Evolutionary conservation across 1,140 invertebrate genomes (phyloP).

Genomic region (Procambarus virginalis): DNA sequence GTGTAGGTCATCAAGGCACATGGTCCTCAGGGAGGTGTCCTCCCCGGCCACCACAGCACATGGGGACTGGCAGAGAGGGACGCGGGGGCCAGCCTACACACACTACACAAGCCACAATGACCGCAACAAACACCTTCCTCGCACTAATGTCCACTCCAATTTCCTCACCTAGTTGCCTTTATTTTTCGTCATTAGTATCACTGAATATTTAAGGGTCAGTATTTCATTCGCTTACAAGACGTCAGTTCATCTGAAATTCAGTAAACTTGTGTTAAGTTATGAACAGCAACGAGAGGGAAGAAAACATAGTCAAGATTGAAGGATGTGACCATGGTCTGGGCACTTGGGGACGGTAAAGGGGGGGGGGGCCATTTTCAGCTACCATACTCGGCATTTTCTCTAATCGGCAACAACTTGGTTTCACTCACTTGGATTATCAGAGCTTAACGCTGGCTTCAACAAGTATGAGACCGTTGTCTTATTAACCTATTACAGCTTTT

Average conservation of each 20-base stretch:
- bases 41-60: slow-evolving; percentile 25
- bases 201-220: background rate
- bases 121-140: slow-evolving; percentile 1
- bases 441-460: too few relatives aligned
- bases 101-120: slow-evolving; percentile 23
- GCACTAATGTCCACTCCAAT: background rate
- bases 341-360: background rate
- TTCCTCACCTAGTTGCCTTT: slow-evolving; percentile 2
- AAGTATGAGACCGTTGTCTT: too few relatives aligned
- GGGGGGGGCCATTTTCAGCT: background rate
- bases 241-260: slow-evolving; percentile 2
- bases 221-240: background rate
- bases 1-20: slow-evolving; percentile 49
- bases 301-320: background rate
- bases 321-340: background rate
- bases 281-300: background rate
- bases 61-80: background rate
- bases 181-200: slow-evolving; percentile 3
- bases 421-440: too few relatives aligned
- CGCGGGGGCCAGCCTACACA: slow-evolving; percentile 16
- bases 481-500: too few relatives aligned
- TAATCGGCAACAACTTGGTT: background rate
- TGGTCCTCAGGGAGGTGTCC: slow-evolving; percentile 37
- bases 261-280: background rate
- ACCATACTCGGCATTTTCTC: background rate